Conservation (phyloP, 2,797 vertebrate species). For the Telmatherina bonti region DNA sequence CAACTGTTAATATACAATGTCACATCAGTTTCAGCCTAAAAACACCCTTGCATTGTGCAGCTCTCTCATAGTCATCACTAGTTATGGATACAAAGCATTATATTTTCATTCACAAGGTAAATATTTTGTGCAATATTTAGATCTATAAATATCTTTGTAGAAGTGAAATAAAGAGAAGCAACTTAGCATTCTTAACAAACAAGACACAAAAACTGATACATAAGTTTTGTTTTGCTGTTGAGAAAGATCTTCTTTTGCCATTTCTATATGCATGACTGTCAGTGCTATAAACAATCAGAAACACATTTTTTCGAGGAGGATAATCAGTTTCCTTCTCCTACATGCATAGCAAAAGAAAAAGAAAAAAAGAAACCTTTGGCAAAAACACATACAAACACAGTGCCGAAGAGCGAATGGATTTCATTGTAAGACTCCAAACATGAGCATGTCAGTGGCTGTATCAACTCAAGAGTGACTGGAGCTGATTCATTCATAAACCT, state of each 20-base stretch:
- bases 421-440: constrained; percentile 69
- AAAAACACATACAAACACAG: constrained; percentile 62
- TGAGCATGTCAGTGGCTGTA: constrained; percentile 49
- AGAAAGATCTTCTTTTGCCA: constrained; percentile 9
- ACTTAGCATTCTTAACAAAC: neutral
- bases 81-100: too few relatives aligned
- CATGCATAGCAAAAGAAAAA: constrained; percentile 35
- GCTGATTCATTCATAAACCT: constrained; percentile 81
- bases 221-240: constrained; percentile 2
- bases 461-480: constrained; percentile 55
- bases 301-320: constrained; percentile 26
- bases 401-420: constrained; percentile 50
- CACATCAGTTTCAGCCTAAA: too few relatives aligned
- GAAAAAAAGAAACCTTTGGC: constrained; percentile 9
- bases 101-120: too few relatives aligned
- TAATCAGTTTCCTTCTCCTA: constrained; percentile 44
- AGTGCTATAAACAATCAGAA: constrained; percentile 49
- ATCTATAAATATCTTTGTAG: neutral
- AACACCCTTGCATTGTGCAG: too few relatives aligned
- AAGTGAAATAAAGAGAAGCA: neutral
- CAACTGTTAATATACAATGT: too few relatives aligned
- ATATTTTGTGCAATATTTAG: too few relatives aligned
- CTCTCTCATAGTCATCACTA: too few relatives aligned
- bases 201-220: neutral
- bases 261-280: constrained; percentile 27